Evolutionary conservation across 2,113 vertebrate genomes (phyloP).

Genomic region (Macroglossus sobrinus): DNA sequence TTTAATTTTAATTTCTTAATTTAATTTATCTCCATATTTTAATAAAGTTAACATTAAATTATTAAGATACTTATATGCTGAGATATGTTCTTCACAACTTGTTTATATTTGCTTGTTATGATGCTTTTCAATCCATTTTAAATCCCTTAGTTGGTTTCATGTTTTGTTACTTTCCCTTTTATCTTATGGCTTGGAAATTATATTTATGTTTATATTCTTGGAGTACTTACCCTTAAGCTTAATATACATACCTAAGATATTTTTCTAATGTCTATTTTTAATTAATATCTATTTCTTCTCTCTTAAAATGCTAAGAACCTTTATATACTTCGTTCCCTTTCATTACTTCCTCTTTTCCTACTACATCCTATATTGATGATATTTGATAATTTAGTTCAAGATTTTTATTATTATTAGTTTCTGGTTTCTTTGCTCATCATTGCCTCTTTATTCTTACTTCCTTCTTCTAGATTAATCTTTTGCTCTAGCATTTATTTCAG

Average conservation of each 20-base stretch:
- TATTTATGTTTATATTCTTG: neutral
- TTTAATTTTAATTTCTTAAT: neutral
- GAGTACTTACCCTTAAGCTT: neutral
- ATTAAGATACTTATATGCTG: neutral
- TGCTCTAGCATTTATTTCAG: neutral
- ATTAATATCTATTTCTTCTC: neutral
- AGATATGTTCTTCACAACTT: neutral
- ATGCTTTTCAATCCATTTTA: neutral
- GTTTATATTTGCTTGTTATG: neutral
- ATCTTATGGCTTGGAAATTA: neutral
- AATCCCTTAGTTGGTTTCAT: neutral
- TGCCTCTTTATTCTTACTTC: neutral
- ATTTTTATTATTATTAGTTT: neutral
- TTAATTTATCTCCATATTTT: neutral
- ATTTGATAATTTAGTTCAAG: neutral
- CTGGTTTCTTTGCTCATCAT: neutral
- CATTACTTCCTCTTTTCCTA: neutral
- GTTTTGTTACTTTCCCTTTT: neutral
- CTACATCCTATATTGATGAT: neutral
- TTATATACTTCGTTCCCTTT: neutral
- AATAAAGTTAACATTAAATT: neutral
- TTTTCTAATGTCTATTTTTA: neutral
- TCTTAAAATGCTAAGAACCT: neutral
- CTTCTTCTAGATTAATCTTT: neutral
- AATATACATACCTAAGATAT: neutral